phyloP scores from a whole-genome alignment of 2,797 vertebrate species.

The Phrynocephalus forsythii region DNA sequence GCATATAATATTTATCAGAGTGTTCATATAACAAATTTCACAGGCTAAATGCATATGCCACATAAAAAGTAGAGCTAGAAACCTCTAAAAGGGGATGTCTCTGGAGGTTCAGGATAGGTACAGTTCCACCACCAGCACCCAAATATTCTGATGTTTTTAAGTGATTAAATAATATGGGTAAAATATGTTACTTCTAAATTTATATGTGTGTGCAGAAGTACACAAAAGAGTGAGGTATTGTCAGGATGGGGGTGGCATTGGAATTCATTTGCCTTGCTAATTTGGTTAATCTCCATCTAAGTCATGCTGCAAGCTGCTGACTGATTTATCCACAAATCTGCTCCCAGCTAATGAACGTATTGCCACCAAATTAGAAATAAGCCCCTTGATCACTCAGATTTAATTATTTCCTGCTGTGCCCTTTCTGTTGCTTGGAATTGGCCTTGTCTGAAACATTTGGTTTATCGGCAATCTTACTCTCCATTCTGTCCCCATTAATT shows the following conservation, averaged over 20 bases:
- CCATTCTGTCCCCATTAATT: slow-evolving; percentile 6
- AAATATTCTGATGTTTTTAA: background rate
- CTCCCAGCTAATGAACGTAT: slow-evolving; percentile 29
- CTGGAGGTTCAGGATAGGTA: background rate
- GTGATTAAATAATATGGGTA: no score
- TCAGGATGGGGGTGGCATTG: slow-evolving; percentile 4
- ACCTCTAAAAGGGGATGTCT: background rate
- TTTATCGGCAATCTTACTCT: slow-evolving; percentile 19
- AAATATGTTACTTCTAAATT: no score
- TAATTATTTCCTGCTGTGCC: slow-evolving; percentile 54
- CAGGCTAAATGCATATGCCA: background rate
- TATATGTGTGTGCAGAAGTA: no score
- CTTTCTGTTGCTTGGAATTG: slow-evolving; percentile 45
- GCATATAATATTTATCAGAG: background rate
- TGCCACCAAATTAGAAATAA: slow-evolving; percentile 57
- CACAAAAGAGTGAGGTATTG: background rate
- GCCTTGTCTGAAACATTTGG: slow-evolving; percentile 21
- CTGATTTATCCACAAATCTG: slow-evolving; percentile 8
- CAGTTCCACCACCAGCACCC: background rate
- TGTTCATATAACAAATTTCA: background rate
- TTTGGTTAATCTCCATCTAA: slow-evolving; percentile 38
- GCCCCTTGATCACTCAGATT: slow-evolving; percentile 45
- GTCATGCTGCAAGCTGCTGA: slow-evolving; percentile 41
- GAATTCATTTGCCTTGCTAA: slow-evolving; percentile 16
- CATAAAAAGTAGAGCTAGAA: background rate